A percentile compares a stretch with the other conserved stretches of the same genome.
Evolutionary conservation across 2,797 vertebrate species (phyloP).

Genomic region (Cossypha heuglini): DNA sequence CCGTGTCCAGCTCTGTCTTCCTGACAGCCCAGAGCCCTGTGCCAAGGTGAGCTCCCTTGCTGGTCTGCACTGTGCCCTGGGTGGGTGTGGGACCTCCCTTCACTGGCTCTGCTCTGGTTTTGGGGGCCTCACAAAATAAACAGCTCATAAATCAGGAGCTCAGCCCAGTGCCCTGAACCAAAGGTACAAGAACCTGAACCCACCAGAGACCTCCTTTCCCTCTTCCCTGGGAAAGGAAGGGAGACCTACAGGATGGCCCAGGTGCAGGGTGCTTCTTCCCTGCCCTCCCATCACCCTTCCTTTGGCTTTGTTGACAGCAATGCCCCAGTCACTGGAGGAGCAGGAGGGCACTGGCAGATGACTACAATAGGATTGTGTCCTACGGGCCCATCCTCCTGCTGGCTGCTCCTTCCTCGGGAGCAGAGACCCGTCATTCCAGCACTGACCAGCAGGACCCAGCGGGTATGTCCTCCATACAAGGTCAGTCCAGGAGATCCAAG

Average conservation of each 20-base stretch:
- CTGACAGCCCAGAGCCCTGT: not conserved
- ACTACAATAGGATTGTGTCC: conserved; percentile 62
- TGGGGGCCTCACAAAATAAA: not conserved
- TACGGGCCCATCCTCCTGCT: conserved; percentile 64
- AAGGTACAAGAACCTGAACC: not conserved
- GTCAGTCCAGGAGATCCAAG: not conserved
- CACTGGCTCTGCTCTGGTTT: not conserved
- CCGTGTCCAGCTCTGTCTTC: conserved; percentile 59
- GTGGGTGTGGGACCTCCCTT: not conserved
- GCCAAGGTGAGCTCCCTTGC: not conserved
- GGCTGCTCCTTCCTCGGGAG: not conserved
- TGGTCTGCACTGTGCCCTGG: accelerated
- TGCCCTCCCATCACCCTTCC: not conserved
- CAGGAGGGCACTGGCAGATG: not conserved
- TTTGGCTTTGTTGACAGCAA: conserved; percentile 22
- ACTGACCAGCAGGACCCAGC: not conserved
- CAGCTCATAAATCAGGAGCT: not conserved
- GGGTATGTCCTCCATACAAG: not conserved
- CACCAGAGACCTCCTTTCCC: not conserved
- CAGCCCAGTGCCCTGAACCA: not conserved
- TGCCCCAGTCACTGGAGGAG: not conserved
- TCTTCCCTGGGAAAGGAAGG: not conserved
- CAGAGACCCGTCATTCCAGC: not conserved
- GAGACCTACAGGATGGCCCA: not conserved
- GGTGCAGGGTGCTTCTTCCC: not conserved